Base-by-base conservation (phyloP, 2,888 invertebrate genomes). In the Stenodema calcarata region DNA sequence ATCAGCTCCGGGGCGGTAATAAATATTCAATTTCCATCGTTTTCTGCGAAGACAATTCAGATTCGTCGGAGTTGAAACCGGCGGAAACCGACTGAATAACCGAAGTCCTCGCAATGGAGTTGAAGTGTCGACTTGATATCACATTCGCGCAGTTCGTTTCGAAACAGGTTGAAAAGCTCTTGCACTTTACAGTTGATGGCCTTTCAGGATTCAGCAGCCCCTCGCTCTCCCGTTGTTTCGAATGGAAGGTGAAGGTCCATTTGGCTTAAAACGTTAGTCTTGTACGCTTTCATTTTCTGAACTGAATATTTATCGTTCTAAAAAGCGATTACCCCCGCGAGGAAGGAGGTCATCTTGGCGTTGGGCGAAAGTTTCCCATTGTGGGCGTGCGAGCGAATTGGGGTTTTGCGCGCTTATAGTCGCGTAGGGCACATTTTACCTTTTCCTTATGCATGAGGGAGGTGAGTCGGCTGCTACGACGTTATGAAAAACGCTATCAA, bases 261-360 rank as follows among this genome's bases (percentile, higher is more conserved):
- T 80, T 54, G 30, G 50, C 80, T 50, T 80, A 80, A 80, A 80
- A 80, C 80, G 50, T 30, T 80, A 54, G 54, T 54, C 50, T 54
- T 80, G 80, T 80, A 54, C 80, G 35, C 80, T 27, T 80, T 80
- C 30, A 50, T 50, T 50, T 80, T 80, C 80, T 27, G 50, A 50
- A 80, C 47, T 80, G 80, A 80, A 80, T 80, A 80, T 80, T 80
- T 80, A 80, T 80, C 30, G 50, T 47, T 78, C 27, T 4, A 14
- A 41, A 44, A 42, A 47, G 27, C 27, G 44, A 78, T 78, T 27
- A 62, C 23, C 62, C n/a, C 6, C 0, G 23, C 62, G 11, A 27
- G 27, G 23, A 62, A 62, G 62, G 62, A 62, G 62, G 62, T 23
- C 62, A 62, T 62, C 62, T 23, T 23, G 23, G 62, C 62, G 62